Evolutionary conservation across 1,140 invertebrate species (phyloP), one percentile per base, ranked within the genome.

Genomic region (Zaprionus gabonicus): DNA sequence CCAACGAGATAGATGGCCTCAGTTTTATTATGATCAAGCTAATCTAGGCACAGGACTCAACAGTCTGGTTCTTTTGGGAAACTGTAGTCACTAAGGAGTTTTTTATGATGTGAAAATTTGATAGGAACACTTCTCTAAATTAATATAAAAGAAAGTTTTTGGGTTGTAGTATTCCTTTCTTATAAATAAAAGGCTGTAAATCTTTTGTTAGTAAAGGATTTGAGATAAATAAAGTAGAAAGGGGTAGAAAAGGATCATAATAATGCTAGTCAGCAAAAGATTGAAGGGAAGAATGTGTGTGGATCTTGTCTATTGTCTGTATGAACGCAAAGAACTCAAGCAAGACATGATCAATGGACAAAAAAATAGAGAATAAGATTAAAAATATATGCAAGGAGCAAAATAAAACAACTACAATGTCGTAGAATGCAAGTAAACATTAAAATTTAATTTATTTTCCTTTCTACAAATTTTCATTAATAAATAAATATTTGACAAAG

Each of bases 301-400:
- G 15, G 38, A 41, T n/a, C 13, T n/a, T 13, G n/a, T 46, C n/a
- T 7, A 46, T 46, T 46, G 41, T 46, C n/a, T 17, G 41, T 17
- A 46, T 46, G 7, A 46, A 10, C 1, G n/a, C 3, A 9, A 46
- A 46, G n/a, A 46, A 17, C n/a, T 46, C 6, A 6, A 3, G 1
- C 1, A 17, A 3, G n/a, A 46, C 6, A 17, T 0, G 41, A 3
- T 2, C n/a, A 0, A 20, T 2, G 17, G 3, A 17, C n/a, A 0
- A 3, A 46, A 17, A 3, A 0, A 17, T 9, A 3, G 6, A 20
- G 2, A 46, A 2, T 46, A 17, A 17, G n/a, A 17, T n/a, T 3
- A 1, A 17, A 10, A 0, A 46, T 20, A 20, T 20, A 20, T 20
- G 38, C 6, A 17, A 17, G 1, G 17, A 17, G 3, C 6, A 17